Conservation (phyloP, 1,140 invertebrate genomes). For the Acyrthosiphon pisum region DNA sequence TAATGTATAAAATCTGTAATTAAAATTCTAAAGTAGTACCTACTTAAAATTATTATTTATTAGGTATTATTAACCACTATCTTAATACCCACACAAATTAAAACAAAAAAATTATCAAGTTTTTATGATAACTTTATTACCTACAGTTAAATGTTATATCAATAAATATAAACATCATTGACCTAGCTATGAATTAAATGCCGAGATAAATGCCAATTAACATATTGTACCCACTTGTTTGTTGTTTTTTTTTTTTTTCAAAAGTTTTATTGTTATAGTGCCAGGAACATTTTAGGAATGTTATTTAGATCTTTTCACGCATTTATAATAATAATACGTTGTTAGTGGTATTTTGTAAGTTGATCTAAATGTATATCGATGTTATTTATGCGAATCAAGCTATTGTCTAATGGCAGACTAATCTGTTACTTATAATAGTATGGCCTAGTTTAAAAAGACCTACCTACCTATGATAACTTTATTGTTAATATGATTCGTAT, state of each 20-base stretch:
- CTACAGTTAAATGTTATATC: background rate
- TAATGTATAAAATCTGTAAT: background rate
- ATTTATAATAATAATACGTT: background rate
- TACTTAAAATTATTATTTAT: background rate
- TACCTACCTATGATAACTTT: background rate
- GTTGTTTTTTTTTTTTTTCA: background rate
- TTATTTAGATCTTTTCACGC: background rate
- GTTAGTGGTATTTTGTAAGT: background rate
- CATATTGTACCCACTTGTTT: background rate
- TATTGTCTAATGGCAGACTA: background rate
- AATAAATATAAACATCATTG: conserved; percentile 15
- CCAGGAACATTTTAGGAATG: background rate
- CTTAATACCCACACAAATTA: background rate
- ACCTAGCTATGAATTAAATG: background rate
- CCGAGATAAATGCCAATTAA: background rate
- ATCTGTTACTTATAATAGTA: background rate
- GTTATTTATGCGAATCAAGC: background rate
- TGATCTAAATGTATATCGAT: background rate
- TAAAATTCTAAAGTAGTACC: background rate
- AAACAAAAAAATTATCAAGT: background rate
- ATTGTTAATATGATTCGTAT: background rate
- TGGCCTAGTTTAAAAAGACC: background rate
- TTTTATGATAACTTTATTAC: background rate
- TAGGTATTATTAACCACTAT: background rate
- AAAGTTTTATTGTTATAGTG: background rate